These are phyloP conservation scores for Indicator maculatus DNA, from an alignment of 2,113 vertebrate species.

Conservation along the genomic window DNA sequence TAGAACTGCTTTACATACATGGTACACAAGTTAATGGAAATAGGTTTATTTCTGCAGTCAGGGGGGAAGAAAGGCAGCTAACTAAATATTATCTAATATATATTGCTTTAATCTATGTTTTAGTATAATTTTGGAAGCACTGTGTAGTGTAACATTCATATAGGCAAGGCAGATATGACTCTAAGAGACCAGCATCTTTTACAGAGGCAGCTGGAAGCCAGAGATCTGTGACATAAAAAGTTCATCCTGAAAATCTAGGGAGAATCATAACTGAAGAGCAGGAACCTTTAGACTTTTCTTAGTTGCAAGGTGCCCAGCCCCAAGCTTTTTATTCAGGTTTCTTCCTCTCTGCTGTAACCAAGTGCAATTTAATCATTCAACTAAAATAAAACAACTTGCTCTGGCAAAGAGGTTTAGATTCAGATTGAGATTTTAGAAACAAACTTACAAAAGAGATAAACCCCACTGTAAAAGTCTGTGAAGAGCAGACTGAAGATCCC, in stretches of 20 bases:
- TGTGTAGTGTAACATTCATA: neutral
- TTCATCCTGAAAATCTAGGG: neutral
- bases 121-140: neutral
- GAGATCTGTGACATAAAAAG: neutral
- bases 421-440: neutral
- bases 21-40: neutral
- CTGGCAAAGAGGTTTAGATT: neutral
- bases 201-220: neutral
- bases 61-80: neutral
- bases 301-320: neutral
- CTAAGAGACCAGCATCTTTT: neutral
- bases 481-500: neutral
- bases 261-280: neutral
- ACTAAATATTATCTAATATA: neutral
- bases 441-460: neutral
- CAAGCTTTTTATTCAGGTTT: neutral
- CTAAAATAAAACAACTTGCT: neutral
- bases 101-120: neutral
- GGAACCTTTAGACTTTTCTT: neutral
- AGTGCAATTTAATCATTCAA: fast-evolving
- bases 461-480: fast-evolving
- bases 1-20: neutral
- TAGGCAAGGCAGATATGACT: neutral
- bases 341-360: neutral
- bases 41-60: neutral